These are phyloP conservation scores for Rana temporaria DNA, from an alignment of 2,113 vertebrate species.

Conservation along the genomic window DNA sequence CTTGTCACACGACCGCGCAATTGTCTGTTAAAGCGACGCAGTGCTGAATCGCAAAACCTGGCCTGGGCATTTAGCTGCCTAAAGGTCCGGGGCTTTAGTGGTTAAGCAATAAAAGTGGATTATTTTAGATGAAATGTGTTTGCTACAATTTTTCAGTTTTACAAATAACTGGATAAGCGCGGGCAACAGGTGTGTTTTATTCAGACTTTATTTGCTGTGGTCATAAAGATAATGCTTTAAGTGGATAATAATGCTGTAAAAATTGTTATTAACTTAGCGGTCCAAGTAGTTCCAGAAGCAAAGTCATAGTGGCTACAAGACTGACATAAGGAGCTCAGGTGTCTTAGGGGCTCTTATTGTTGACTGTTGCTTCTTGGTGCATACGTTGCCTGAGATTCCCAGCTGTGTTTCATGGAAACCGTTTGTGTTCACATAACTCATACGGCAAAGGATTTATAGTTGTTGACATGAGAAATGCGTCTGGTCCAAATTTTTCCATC, in stretches of 20 bases:
- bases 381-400: slow-evolving; percentile 35
- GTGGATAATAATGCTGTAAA: background rate
- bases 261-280: background rate
- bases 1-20: too few relatives aligned
- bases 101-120: too few relatives aligned
- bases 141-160: too few relatives aligned
- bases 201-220: background rate
- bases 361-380: slow-evolving; percentile 22
- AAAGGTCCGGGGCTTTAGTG: too few relatives aligned
- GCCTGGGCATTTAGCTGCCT: too few relatives aligned
- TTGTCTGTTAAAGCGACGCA: too few relatives aligned
- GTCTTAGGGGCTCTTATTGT: slow-evolving; percentile 25
- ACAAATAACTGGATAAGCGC: background rate
- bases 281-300: background rate
- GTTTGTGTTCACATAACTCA: slow-evolving; percentile 29
- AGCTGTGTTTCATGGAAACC: background rate
- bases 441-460: slow-evolving; percentile 32
- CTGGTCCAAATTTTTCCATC: slow-evolving; percentile 8
- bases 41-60: too few relatives aligned
- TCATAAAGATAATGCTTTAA: background rate
- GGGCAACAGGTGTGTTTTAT: background rate
- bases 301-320: background rate
- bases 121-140: too few relatives aligned
- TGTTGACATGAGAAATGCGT: slow-evolving; percentile 48
- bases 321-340: slow-evolving; percentile 32